These are phyloP conservation scores for Phytoseiulus persimilis DNA, from an alignment of 2,888 invertebrate species.

Conservation along the genomic window DNA sequence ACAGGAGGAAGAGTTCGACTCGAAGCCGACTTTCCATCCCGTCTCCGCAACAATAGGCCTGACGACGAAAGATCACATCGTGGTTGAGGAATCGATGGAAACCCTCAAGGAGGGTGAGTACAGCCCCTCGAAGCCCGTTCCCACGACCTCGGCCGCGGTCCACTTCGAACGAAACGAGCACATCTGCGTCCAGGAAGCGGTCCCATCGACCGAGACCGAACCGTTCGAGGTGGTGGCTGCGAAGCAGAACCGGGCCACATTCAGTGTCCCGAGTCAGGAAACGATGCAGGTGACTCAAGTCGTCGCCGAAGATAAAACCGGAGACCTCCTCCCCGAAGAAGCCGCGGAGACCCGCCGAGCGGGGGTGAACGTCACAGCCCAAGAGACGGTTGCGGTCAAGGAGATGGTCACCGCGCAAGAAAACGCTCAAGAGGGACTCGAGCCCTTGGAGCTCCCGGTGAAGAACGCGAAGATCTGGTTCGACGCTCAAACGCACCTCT, in stretches of 20 bases:
- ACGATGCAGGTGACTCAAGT: constrained; percentile 43
- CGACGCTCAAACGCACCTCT: constrained; percentile 42
- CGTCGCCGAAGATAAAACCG: constrained; percentile 43
- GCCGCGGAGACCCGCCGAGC: constrained; percentile 43
- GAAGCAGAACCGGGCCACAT: constrained; percentile 42
- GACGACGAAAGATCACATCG: constrained; percentile 38
- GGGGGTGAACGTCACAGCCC: constrained; percentile 42
- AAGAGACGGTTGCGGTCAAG: constrained; percentile 43
- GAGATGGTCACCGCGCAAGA: constrained; percentile 42
- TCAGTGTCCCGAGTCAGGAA: constrained; percentile 44
- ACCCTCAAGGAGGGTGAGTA: constrained; percentile 7
- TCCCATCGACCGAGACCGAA: constrained; percentile 34
- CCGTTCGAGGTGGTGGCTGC: constrained; percentile 35
- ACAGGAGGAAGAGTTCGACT: constrained; percentile 44
- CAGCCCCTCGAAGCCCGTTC: constrained; percentile 40
- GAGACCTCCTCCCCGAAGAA: constrained; percentile 42
- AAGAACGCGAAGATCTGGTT: constrained; percentile 42
- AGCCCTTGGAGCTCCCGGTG: constrained; percentile 19
- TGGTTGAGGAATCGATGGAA: constrained; percentile 25
- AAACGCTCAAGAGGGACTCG: constrained; percentile 42
- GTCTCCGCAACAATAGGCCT: constrained; percentile 41
- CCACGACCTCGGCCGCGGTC: constrained; percentile 42
- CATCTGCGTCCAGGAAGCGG: constrained; percentile 41
- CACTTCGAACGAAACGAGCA: constrained; percentile 14
- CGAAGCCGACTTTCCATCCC: not conserved